Conservation (phyloP, 2,797 vertebrate genomes). For the Apogon hyalosoma region DNA sequence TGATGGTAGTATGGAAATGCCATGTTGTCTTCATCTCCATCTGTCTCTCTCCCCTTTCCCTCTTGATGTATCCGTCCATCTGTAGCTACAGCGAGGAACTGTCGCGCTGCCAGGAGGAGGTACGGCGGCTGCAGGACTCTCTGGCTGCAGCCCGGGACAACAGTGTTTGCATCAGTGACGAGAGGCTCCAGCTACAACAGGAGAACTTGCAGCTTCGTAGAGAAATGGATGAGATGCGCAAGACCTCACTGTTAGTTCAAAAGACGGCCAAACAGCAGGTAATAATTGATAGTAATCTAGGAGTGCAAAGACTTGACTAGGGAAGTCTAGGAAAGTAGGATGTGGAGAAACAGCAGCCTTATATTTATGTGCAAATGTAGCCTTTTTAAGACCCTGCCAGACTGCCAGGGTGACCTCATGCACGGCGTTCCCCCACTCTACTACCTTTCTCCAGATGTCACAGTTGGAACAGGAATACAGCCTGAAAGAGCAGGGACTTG, state of each 20-base stretch:
- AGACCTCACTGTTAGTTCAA: constrained; percentile 83
- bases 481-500: constrained; percentile 88
- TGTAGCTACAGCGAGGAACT: constrained; percentile 91
- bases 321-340: no score
- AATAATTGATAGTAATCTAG: neutral
- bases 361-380: neutral
- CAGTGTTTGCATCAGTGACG: constrained; percentile 87
- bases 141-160: constrained; percentile 87
- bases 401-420: neutral
- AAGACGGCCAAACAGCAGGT: constrained; percentile 92
- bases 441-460: constrained; percentile 82
- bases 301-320: no score
- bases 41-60: constrained; percentile 7
- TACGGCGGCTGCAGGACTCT: constrained; percentile 86
- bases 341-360: no score
- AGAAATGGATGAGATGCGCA: constrained; percentile 89
- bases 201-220: constrained; percentile 89
- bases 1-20: constrained; percentile 7
- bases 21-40: neutral
- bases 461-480: constrained; percentile 91
- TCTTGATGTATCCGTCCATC: neutral
- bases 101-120: constrained; percentile 88
- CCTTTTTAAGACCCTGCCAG: neutral
- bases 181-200: constrained; percentile 91
- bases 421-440: neutral